Evolutionary conservation across 2,113 vertebrate genomes (phyloP).

Genomic region (Thamnaconus septentrionalis): DNA sequence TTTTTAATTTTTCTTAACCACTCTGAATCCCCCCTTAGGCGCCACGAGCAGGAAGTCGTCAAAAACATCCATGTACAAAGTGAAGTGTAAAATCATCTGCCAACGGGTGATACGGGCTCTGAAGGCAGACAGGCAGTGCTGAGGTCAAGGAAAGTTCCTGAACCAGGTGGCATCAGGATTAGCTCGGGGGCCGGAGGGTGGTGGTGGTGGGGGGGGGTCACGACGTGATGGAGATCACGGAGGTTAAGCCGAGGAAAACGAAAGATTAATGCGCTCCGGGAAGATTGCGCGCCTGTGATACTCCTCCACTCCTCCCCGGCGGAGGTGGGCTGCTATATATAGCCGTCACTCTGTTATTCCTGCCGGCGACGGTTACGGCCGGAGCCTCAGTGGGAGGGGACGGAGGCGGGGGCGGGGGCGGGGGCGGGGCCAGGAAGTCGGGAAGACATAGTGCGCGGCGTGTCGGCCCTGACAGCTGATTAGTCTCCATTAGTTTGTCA

Average conservation of each 20-base stretch:
- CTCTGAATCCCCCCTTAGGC: too few relatives aligned
- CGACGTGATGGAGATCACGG: constrained; percentile 18
- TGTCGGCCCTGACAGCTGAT: constrained; percentile 64
- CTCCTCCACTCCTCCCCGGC: neutral
- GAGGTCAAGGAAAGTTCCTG: constrained; percentile 6
- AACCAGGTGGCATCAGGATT: constrained; percentile 18
- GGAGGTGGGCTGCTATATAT: constrained; percentile 52
- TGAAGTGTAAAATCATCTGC: constrained; percentile 4
- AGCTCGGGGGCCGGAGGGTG: neutral
- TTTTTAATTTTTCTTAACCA: too few relatives aligned
- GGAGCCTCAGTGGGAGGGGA: constrained; percentile 21
- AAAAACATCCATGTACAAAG: constrained; percentile 17
- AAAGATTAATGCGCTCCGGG: constrained; percentile 13
- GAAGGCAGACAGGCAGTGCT: neutral
- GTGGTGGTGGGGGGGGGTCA: too few relatives aligned
- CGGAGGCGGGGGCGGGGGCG: neutral
- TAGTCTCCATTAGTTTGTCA: constrained; percentile 72
- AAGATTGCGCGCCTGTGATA: constrained; percentile 3
- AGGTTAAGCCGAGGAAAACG: constrained; percentile 25
- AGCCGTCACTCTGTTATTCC: constrained; percentile 65
- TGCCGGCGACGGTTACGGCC: constrained; percentile 52
- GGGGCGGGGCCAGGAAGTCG: constrained; percentile 34
- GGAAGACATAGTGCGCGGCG: constrained; percentile 52
- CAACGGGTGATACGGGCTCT: neutral
- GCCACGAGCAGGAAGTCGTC: constrained; percentile 1